phyloP scores from a whole-genome alignment of 2,797 vertebrate species.

The Cephalopachus bancanus region DNA sequence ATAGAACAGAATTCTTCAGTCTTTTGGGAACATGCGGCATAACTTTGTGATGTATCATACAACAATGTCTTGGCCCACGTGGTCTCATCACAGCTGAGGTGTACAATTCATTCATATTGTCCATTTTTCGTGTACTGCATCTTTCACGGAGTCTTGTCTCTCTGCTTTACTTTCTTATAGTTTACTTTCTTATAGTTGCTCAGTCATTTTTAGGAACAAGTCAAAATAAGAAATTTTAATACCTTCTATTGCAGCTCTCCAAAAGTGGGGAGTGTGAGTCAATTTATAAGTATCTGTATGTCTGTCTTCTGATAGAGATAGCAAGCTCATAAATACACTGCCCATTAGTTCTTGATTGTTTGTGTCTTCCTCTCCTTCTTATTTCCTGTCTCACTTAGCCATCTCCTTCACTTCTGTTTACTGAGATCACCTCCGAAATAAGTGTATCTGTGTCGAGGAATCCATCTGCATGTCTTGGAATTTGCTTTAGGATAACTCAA shows the following conservation, averaged over 20 bases:
- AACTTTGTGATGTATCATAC: background rate
- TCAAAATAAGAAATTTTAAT: background rate
- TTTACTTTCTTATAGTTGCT: background rate
- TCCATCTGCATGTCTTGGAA: background rate
- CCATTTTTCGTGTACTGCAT: background rate
- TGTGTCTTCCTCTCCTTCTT: background rate
- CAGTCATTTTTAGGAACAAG: background rate
- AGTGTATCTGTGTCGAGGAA: background rate
- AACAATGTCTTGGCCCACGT: background rate
- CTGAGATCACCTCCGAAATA: background rate
- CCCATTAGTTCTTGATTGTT: background rate
- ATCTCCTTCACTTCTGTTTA: background rate
- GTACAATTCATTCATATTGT: background rate
- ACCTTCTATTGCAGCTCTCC: background rate
- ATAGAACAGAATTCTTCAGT: background rate
- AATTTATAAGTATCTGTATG: background rate
- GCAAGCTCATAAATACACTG: background rate
- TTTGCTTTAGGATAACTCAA: background rate
- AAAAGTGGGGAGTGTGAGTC: background rate
- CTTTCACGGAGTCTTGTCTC: background rate
- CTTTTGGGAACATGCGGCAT: background rate
- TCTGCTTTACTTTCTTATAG: background rate
- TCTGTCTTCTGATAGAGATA: background rate
- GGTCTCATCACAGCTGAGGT: background rate
- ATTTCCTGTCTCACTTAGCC: background rate